Evolutionary conservation across 2,797 vertebrate genomes (phyloP).

Genomic region (Sebastes hopkinsi): DNA sequence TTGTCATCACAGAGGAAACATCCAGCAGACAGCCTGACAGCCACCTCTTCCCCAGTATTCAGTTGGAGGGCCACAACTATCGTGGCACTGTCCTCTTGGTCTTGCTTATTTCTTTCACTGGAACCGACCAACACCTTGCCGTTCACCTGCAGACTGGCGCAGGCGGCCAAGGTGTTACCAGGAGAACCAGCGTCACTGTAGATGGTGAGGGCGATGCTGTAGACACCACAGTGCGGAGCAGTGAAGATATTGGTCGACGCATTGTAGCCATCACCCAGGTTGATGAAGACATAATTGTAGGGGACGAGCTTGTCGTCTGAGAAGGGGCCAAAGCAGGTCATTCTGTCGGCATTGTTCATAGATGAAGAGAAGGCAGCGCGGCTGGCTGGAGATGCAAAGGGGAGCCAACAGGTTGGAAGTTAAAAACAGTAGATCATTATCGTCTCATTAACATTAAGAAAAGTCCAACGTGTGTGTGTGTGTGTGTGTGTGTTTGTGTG

Average conservation of each 20-base stretch:
- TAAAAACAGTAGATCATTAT: neutral
- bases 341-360: constrained; percentile 20
- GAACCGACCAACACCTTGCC: neutral
- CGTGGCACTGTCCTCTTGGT: constrained; percentile 79
- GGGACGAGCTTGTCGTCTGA: neutral
- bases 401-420: neutral
- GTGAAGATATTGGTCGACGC: constrained; percentile 59
- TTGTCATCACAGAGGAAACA: constrained; percentile 73
- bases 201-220: constrained; percentile 73
- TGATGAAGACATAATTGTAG: constrained; percentile 70
- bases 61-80: constrained; percentile 59
- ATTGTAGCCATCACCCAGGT: constrained; percentile 68
- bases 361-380: constrained; percentile 75
- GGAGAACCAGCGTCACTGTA: constrained; percentile 73
- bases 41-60: constrained; percentile 62
- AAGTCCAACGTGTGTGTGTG: neutral
- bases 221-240: constrained; percentile 71
- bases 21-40: constrained; percentile 35
- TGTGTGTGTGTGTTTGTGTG: too few relatives aligned
- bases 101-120: constrained; percentile 51
- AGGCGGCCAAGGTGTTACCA: constrained; percentile 12
- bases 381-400: neutral
- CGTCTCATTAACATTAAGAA: neutral
- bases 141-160: constrained; percentile 69
- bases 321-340: constrained; percentile 60